Base-by-base conservation (phyloP, 1,140 invertebrate species). In the Hestina assimilis region DNA sequence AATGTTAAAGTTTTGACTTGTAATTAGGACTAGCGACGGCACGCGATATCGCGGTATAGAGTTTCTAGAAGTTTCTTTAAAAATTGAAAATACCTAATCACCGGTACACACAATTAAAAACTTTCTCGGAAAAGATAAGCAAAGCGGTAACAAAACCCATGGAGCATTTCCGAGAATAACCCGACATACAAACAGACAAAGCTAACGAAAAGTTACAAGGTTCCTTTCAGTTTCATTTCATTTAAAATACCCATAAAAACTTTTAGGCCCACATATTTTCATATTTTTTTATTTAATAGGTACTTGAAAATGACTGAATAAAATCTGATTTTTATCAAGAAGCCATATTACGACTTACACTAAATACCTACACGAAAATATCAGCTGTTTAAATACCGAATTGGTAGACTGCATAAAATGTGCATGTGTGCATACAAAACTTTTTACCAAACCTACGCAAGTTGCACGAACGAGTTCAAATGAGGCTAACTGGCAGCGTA, bases 401-500 rank as follows among this genome's bases (percentile, higher is more conserved):
- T 19, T 19, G 19, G 45, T 33, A 20, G 19, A 40, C 21, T 21
- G 20, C 45, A 26, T 8, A 17, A 24, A 42, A 38, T 47, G 46
- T 55, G 52, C 29, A 55, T 55, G 20, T 47, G 29, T 41, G 26
- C 29, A 54, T 35, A 54, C n/a, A 57, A 42, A 38, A 48, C 54
- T 45, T 57, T 57, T 48, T 57, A 57, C 54, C 45, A 57, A 57
- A 48, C 54, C 54, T 48, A 57, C 54, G 54, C 54, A 56, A 57
- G 24, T 48, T 50, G 50, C n/a, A 28, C 51, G 29, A 47, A 45
- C 45, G 35, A 48, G 55, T 58, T 58, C 47, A 50, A 58, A 58
- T 45, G 47, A 43, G 55, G 47, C 46, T 58, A 58, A 58, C 46
- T 43, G 9, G 26, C 26, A 58, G 19, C 20, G 47, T 58, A 58